Conservation (phyloP, 1,140 invertebrate species). For the Bradysia coprophila region DNA sequence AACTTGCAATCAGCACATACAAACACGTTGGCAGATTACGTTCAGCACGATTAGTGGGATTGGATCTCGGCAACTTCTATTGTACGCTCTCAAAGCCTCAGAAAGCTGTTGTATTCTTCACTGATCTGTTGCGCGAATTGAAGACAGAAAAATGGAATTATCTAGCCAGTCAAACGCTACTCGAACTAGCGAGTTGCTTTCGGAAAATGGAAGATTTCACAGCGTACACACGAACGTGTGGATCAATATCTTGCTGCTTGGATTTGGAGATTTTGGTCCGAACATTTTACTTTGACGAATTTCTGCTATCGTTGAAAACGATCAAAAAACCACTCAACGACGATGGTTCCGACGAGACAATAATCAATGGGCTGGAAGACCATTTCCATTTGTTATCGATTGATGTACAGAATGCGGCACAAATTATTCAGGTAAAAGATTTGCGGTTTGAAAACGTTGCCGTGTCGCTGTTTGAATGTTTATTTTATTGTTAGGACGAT, state of each 20-base stretch:
- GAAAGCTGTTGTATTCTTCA: constrained; percentile 75
- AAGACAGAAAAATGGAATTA: constrained; percentile 70
- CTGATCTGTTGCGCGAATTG: constrained; percentile 71
- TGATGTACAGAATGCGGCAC: constrained; percentile 12
- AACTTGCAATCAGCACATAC: constrained; percentile 89
- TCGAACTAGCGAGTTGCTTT: constrained; percentile 74
- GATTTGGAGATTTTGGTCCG: constrained; percentile 53
- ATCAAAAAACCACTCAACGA: constrained; percentile 28
- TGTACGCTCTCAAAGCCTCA: constrained; percentile 67
- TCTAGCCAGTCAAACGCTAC: constrained; percentile 58
- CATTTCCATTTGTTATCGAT: constrained; percentile 18
- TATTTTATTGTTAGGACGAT: constrained; percentile 30
- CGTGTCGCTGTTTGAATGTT: not conserved
- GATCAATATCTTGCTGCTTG: constrained; percentile 51
- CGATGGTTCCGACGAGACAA: constrained; percentile 15
- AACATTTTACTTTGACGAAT: constrained; percentile 57
- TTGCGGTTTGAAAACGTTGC: not conserved
- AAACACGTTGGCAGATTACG: constrained; percentile 82
- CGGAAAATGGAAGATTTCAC: constrained; percentile 50
- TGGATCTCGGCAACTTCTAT: constrained; percentile 80
- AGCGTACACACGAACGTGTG: constrained; percentile 54
- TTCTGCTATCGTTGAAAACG: constrained; percentile 43
- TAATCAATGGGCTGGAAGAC: constrained; percentile 19
- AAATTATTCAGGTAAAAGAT: constrained; percentile 13
- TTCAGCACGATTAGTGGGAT: constrained; percentile 70